Evolutionary conservation across 2,888 invertebrate genomes (phyloP).

Genomic region (Lycocerus yunnanus): DNA sequence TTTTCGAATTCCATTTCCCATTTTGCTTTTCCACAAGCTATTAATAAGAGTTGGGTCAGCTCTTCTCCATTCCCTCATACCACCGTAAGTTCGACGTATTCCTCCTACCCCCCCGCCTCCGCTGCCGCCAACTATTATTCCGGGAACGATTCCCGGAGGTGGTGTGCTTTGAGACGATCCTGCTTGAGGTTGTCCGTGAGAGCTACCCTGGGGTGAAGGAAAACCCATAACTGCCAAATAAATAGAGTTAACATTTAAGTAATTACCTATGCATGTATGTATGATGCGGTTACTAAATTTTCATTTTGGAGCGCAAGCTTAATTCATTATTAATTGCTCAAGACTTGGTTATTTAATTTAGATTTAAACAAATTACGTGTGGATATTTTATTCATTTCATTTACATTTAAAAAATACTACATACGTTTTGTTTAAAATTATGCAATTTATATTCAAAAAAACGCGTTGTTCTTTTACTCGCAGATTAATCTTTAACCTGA

Average conservation of each 20-base stretch:
- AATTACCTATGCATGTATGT: background rate
- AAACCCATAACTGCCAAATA: conserved; percentile 52
- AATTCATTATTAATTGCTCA: background rate
- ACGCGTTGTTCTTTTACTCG: background rate
- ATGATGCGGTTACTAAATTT: background rate
- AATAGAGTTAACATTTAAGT: background rate
- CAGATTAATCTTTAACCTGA: background rate
- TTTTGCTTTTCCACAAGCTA: conserved; percentile 74
- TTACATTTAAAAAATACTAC: background rate
- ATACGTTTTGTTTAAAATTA: background rate
- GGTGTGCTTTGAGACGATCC: conserved; percentile 53
- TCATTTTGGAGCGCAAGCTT: background rate
- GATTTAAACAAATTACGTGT: background rate
- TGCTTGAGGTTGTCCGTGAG: conserved; percentile 60
- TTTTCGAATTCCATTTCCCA: conserved; percentile 71
- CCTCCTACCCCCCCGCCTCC: conserved; percentile 62
- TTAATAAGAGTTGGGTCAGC: conserved; percentile 75
- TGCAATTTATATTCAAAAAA: background rate
- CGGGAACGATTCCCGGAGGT: conserved; percentile 59
- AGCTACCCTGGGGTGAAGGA: conserved; percentile 61
- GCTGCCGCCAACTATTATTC: conserved; percentile 57
- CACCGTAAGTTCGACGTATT: conserved; percentile 60
- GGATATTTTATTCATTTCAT: background rate
- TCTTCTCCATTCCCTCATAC: conserved; percentile 73
- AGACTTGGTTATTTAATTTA: background rate